Evolutionary conservation across 23 tunicate species (phyloP).

Genomic region (Styela clava): DNA sequence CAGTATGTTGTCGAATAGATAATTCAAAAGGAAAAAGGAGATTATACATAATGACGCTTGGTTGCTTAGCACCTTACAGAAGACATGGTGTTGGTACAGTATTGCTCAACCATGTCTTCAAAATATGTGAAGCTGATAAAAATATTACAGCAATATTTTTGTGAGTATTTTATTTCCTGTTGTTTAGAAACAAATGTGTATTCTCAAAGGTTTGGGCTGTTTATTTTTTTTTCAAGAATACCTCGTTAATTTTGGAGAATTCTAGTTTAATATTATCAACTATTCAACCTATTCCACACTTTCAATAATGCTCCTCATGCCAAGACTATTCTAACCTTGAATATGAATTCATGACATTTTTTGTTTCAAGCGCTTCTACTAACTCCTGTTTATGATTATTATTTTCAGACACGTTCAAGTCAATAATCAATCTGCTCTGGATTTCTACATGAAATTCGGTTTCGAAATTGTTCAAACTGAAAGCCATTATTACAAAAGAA

Average conservation of each 20-base stretch:
- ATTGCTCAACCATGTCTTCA: slow-evolving; percentile 76
- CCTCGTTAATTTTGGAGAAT: no score
- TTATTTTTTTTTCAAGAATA: no score
- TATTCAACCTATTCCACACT: no score
- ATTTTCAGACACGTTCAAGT: slow-evolving; percentile 66
- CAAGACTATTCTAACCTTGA: no score
- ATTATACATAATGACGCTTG: slow-evolving; percentile 96
- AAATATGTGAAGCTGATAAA: slow-evolving; percentile 55
- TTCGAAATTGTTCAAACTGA: slow-evolving; percentile 86
- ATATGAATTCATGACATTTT: no score
- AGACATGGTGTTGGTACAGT: slow-evolving; percentile 84
- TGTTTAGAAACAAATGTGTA: no score
- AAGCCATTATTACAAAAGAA: slow-evolving; percentile 87
- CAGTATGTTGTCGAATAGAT: slow-evolving; percentile 91
- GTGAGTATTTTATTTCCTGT: background rate
- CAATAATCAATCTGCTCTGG: slow-evolving; percentile 85
- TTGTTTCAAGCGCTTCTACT: no score
- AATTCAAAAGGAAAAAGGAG: slow-evolving; percentile 45
- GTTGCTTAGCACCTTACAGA: slow-evolving; percentile 89
- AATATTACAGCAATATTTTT: slow-evolving; percentile 59
- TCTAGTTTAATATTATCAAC: no score
- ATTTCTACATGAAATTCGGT: slow-evolving; percentile 82
- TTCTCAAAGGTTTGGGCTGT: no score
- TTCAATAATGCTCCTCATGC: no score
- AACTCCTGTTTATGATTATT: no score